A percentile compares a stretch with the other conserved stretches of the same genome.
Conservation (phyloP, 2,113 vertebrate species). For the Bos indicus region DNA sequence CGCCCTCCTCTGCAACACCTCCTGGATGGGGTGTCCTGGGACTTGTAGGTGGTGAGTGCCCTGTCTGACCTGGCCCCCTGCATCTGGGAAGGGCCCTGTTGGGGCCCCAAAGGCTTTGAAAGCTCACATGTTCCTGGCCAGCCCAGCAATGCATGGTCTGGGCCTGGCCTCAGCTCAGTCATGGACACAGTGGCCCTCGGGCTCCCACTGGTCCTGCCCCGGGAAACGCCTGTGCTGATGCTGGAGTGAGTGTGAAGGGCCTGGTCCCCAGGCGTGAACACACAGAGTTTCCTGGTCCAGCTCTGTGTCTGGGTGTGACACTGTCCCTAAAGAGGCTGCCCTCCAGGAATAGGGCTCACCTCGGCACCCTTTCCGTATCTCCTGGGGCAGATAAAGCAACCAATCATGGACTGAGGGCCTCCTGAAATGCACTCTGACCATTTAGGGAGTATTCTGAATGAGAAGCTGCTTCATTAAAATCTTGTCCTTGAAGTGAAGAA, state of each 20-base stretch:
- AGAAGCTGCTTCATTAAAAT: not conserved
- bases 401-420: not conserved
- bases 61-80: not conserved
- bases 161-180: not conserved
- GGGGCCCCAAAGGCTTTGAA: not conserved
- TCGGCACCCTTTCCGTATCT: not conserved
- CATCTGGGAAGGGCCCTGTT: not conserved
- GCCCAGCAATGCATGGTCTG: rapidly evolving
- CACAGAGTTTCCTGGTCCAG: not conserved
- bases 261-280: not conserved
- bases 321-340: not conserved
- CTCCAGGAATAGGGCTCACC: not conserved
- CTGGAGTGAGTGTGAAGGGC: not conserved
- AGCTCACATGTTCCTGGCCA: not conserved
- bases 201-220: not conserved
- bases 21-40: not conserved
- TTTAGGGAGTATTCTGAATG: not conserved
- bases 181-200: not conserved
- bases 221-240: not conserved
- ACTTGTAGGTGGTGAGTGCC: rapidly evolving
- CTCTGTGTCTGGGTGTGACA: not conserved
- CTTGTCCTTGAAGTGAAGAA: not conserved
- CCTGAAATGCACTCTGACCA: not conserved
- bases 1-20: not conserved
- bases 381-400: not conserved